Conservation (phyloP, 2,797 vertebrate genomes). For the Etheostoma nigrum region DNA sequence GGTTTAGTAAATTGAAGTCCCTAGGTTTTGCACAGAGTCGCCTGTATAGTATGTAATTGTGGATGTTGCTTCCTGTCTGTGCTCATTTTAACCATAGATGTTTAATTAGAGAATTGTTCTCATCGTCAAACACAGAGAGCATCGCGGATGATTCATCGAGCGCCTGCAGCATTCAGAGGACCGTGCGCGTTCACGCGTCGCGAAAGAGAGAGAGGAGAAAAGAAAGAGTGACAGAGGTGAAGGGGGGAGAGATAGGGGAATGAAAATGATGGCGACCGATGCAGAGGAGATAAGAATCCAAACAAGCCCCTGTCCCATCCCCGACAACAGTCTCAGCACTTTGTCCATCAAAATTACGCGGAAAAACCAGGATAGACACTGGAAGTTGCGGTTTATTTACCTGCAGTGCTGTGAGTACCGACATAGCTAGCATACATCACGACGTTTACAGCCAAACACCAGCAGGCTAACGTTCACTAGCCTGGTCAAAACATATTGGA, state of each 20-base stretch:
- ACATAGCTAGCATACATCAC: slow-evolving; percentile 27
- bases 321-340: slow-evolving; percentile 64
- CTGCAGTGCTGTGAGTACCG: slow-evolving; percentile 86
- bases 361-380: slow-evolving; percentile 75
- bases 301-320: slow-evolving; percentile 56
- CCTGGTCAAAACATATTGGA: not conserved
- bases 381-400: slow-evolving; percentile 80
- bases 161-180: slow-evolving; percentile 41
- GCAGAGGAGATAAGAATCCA: slow-evolving; percentile 71
- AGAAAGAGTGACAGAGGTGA: not conserved
- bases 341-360: slow-evolving; percentile 73
- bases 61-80: no score
- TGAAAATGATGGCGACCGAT: slow-evolving; percentile 79
- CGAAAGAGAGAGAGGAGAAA: slow-evolving; percentile 2
- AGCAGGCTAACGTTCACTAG: slow-evolving; percentile 7
- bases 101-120: no score
- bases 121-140: not conserved
- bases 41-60: not conserved
- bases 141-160: not conserved
- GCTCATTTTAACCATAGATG: no score
- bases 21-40: no score
- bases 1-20: not conserved
- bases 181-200: slow-evolving; percentile 39
- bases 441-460: slow-evolving; percentile 12
- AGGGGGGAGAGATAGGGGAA: slow-evolving; percentile 1